phyloP scores from a whole-genome alignment of 2,888 invertebrate genomes.

The Napeogenes inachia region DNA sequence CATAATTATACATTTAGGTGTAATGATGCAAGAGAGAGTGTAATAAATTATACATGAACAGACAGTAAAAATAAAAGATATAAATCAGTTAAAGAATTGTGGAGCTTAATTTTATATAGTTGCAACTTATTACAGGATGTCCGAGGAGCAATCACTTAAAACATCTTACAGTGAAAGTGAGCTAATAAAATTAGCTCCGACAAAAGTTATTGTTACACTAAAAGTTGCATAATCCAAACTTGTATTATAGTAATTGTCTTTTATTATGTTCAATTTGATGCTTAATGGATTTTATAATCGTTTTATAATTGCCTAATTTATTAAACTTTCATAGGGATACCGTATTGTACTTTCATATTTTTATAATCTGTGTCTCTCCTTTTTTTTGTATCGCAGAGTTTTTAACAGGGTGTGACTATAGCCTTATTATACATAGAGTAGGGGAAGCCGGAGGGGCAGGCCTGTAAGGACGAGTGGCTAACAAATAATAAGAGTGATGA shows the following conservation, averaged over 20 bases:
- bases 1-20: not conserved
- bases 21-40: constrained; percentile 31
- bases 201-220: constrained; percentile 11
- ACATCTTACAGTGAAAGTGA: constrained; percentile 57
- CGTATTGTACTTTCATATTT: no score
- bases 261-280: constrained; percentile 2
- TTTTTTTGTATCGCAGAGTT: no score
- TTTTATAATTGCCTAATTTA: no score
- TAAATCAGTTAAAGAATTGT: constrained; percentile 42
- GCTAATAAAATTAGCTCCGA: constrained; percentile 22
- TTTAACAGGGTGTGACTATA: no score
- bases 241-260: constrained; percentile 2
- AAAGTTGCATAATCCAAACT: not conserved
- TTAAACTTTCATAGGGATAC: no score
- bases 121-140: constrained; percentile 61
- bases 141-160: constrained; percentile 51
- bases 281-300: constrained; percentile 1
- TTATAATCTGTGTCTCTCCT: no score
- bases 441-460: no score
- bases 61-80: constrained; percentile 30
- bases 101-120: constrained; percentile 55
- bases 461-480: no score
- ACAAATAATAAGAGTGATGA: no score
- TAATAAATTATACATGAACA: constrained; percentile 22
- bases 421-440: no score